Percentiles rank a stretch among this genome's conserved stretches.
Conservation (phyloP, 1,140 invertebrate genomes). For the Drusus annulatus region DNA sequence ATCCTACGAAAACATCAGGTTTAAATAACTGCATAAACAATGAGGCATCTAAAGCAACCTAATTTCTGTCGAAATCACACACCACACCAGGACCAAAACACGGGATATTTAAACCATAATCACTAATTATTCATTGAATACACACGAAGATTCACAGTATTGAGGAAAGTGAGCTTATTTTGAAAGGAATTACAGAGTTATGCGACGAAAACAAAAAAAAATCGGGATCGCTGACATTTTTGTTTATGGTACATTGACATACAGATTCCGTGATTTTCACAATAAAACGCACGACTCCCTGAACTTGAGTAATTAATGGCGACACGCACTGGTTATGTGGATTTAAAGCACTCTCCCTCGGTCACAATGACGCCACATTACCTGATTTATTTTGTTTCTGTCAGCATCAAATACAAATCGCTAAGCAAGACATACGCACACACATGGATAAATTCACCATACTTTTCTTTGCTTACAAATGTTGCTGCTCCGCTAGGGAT, state of each 20-base stretch:
- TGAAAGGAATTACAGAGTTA: slow-evolving; percentile 45
- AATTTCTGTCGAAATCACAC: slow-evolving; percentile 37
- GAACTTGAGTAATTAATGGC: not conserved
- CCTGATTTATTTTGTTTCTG: slow-evolving; percentile 56
- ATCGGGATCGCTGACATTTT: slow-evolving; percentile 73
- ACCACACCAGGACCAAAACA: not conserved
- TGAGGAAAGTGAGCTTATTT: slow-evolving; percentile 14
- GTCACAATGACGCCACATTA: slow-evolving; percentile 32
- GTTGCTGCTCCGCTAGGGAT: slow-evolving; percentile 39
- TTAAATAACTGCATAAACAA: slow-evolving; percentile 49
- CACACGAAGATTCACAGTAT: slow-evolving; percentile 14
- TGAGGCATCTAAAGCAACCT: slow-evolving; percentile 31
- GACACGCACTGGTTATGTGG: slow-evolving; percentile 56
- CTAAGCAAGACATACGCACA: slow-evolving; percentile 52
- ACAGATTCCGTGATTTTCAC: slow-evolving; percentile 67
- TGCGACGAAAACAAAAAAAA: slow-evolving; percentile 65
- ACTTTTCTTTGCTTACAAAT: slow-evolving; percentile 38
- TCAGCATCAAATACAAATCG: slow-evolving; percentile 56
- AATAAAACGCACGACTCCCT: slow-evolving; percentile 30
- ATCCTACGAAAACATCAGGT: too few species aligned
- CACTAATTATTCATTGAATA: slow-evolving; percentile 14
- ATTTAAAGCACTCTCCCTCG: slow-evolving; percentile 61
- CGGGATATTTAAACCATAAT: not conserved
- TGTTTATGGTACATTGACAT: slow-evolving; percentile 73
- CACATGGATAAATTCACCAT: slow-evolving; percentile 49